Percentiles rank a stretch among this genome's conserved stretches.
Conservation (phyloP, 2,113 vertebrate genomes). For the Zootoca vivipara region DNA sequence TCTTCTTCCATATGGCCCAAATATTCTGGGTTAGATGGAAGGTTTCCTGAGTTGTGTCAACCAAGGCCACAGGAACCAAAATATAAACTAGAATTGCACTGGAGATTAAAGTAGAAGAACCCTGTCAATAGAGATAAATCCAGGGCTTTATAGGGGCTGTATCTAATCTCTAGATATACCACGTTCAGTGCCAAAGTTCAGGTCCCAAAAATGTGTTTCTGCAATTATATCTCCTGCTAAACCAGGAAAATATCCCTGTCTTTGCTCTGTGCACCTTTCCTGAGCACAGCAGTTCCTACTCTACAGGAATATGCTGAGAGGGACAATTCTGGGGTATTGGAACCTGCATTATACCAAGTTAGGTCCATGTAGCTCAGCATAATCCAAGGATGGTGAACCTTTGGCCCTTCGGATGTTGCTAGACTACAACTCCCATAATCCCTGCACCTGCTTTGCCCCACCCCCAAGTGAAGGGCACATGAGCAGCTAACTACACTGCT, state of each 20-base stretch:
- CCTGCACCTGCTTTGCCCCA: too few relatives aligned
- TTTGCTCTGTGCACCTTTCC: background rate
- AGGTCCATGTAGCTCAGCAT: too few relatives aligned
- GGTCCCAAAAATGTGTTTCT: conserved; percentile 29
- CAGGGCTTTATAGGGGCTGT: background rate
- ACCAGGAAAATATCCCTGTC: background rate
- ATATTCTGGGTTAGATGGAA: conserved; percentile 28
- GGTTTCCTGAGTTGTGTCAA: conserved; percentile 29
- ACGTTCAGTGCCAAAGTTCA: background rate
- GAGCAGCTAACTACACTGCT: too few relatives aligned
- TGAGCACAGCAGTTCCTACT: background rate
- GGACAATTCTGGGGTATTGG: background rate
- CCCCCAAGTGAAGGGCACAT: too few relatives aligned
- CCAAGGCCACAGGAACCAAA: background rate
- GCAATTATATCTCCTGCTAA: background rate
- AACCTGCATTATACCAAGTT: background rate
- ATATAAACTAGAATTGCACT: background rate
- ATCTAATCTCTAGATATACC: background rate
- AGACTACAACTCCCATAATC: too few relatives aligned
- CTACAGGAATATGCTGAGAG: too few relatives aligned
- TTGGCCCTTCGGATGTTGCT: too few relatives aligned
- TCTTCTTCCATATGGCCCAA: conserved; percentile 15
- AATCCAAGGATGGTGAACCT: too few relatives aligned
- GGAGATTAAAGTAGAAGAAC: background rate
- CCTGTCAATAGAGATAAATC: background rate